Conservation (phyloP, 1,140 invertebrate species). For the Dryas iulia region DNA sequence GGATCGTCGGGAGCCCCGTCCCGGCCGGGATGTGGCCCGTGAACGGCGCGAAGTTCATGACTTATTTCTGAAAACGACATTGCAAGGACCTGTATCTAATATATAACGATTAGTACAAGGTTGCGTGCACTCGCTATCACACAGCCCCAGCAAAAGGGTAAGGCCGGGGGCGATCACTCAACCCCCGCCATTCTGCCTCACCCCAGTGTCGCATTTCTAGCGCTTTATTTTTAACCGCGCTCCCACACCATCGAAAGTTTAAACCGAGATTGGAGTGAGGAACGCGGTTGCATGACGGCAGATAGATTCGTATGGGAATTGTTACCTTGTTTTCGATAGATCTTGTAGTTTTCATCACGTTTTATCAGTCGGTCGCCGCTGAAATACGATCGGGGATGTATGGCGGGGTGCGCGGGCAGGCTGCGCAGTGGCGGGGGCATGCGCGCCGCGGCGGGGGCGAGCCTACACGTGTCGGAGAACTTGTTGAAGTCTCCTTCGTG, state of each 20-base stretch:
- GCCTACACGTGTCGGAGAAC: slow-evolving; percentile 35
- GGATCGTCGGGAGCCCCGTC: slow-evolving; percentile 60
- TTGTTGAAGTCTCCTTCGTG: slow-evolving; percentile 28
- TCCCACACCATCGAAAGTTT: slow-evolving; percentile 63
- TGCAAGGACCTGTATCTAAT: too few species aligned
- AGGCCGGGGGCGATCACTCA: slow-evolving; percentile 61
- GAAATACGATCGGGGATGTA: slow-evolving; percentile 57
- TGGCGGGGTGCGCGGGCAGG: slow-evolving; percentile 53
- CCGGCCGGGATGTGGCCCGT: slow-evolving; percentile 65
- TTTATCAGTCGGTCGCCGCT: slow-evolving; percentile 52
- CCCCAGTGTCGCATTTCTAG: slow-evolving; percentile 66
- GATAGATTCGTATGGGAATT: slow-evolving; percentile 6
- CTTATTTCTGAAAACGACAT: slow-evolving; percentile 46
- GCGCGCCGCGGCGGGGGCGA: slow-evolving; percentile 40
- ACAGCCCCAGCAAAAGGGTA: slow-evolving; percentile 45
- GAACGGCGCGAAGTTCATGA: slow-evolving; percentile 72
- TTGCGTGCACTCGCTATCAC: slow-evolving; percentile 33
- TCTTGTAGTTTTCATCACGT: slow-evolving; percentile 52
- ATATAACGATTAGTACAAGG: too few species aligned
- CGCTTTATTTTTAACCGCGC: slow-evolving; percentile 73
- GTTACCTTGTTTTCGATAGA: slow-evolving; percentile 56
- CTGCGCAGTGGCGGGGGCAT: slow-evolving; percentile 49
- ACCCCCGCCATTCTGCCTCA: slow-evolving; percentile 76
- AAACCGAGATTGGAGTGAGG: slow-evolving; percentile 9
- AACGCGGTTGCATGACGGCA: not conserved